phyloP scores from a whole-genome alignment of 2,113 vertebrate species.

The Chunga burmeisteri region DNA sequence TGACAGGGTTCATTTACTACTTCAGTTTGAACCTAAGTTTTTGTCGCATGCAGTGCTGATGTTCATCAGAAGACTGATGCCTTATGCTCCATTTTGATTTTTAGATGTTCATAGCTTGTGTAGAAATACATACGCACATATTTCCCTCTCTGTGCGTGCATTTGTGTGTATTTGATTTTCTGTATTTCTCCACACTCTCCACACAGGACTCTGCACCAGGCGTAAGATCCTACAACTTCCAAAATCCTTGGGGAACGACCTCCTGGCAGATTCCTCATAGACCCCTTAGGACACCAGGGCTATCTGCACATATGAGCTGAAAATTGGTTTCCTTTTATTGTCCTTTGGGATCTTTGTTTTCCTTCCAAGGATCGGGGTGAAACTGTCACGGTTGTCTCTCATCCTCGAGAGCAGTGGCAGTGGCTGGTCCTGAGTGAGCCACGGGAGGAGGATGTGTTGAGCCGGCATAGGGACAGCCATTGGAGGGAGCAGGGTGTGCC shows the following conservation, averaged over 20 bases:
- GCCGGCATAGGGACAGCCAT: not conserved
- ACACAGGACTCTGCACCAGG: not conserved
- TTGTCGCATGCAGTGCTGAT: not conserved
- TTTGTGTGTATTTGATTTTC: not conserved
- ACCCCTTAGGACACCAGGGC: not conserved
- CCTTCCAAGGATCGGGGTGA: not conserved
- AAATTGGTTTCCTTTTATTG: not conserved
- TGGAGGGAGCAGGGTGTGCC: not conserved
- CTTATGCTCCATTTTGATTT: not conserved
- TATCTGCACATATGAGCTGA: not conserved
- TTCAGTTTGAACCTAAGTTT: not conserved
- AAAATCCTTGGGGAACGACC: not conserved
- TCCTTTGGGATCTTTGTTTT: not conserved
- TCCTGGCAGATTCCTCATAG: not conserved
- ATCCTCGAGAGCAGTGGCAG: not conserved
- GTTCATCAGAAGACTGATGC: not conserved
- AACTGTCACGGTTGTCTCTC: not conserved
- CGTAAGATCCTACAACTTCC: not conserved
- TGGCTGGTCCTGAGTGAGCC: not conserved
- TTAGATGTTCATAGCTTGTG: not conserved
- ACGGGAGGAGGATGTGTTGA: not conserved
- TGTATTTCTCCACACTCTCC: not conserved
- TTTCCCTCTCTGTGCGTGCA: not conserved
- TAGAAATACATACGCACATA: not conserved
- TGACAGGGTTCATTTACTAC: not conserved